Evolutionary conservation across 1,140 invertebrate genomes (phyloP), one percentile per base, ranked within the genome.

Genomic region (Drosophila lini): DNA sequence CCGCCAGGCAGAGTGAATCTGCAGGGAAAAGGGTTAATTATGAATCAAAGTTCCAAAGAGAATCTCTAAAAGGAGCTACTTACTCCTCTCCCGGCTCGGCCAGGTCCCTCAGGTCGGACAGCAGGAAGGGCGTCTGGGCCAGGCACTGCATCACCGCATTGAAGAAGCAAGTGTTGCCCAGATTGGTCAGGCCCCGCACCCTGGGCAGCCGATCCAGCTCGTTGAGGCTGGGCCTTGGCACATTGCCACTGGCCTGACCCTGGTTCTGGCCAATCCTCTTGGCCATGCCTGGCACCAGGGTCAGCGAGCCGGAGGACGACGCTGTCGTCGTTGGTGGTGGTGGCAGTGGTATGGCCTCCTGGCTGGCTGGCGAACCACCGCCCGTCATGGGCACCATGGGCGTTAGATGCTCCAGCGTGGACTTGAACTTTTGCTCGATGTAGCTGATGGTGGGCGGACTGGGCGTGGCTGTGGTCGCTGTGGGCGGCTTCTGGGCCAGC

Each of bases 81-180:
- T 80, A 92, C 91, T 92, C 94, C 74, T 95, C 95, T 1, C 95
- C 96, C 3, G 94, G 94, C 69, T 94, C 93, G 55, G 94, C 94
- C 75, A 96, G 94, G 92, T 97, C 94, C 80, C 95, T 94, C 50
- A 98, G 93, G 19, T 96, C 94, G 80, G 95, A 93, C 38, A 96
- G 93, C 45, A 99, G 93, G 91, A 95, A 96, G 22, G 96, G 96
- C 15, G 97, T 98, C 92, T 97, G 97, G 19, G 95, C 96, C 64
- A 99, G 93, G 92, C 96, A 97, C 92, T 99, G 98, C 93, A 99
- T 95, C 5, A 99, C 97, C 42, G 98, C 97, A 94, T 99, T 99
- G 85, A 98, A 98, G 93, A 98, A 99, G 92, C 98, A 99, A 2
- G 98, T 99, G 91, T 99, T 98, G 61, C 98, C 98, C 91, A 99